Evolutionary conservation across 2,113 vertebrate species (phyloP).

Genomic region (Sorex araneus): DNA sequence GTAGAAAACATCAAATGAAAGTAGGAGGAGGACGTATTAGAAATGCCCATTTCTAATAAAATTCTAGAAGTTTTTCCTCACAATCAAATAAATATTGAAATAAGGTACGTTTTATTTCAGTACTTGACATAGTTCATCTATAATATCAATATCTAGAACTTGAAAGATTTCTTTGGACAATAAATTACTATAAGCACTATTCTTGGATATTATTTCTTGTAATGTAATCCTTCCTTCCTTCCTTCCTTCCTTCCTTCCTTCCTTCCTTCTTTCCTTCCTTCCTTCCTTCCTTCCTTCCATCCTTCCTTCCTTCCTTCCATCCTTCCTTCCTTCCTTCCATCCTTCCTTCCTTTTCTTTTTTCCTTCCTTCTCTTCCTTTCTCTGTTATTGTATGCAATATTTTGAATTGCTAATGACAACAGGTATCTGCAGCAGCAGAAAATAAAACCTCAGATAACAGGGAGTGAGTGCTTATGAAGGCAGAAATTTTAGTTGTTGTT

Average conservation of each 20-base stretch:
- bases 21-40: neutral
- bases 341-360: no score
- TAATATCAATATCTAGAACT: neutral
- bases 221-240: neutral
- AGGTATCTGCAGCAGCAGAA: neutral
- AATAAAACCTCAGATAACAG: neutral
- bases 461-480: neutral
- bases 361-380: no score
- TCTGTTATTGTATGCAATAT: neutral
- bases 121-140: neutral
- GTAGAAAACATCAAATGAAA: neutral
- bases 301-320: no score
- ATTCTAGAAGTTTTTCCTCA: no score
- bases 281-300: no score
- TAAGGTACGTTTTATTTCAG: neutral
- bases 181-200: neutral
- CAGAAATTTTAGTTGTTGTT: neutral
- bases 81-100: neutral
- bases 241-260: no score
- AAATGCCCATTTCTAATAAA: neutral
- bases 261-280: no score
- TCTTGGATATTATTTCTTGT: neutral
- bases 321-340: no score
- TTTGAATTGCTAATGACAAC: neutral
- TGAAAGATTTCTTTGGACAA: neutral